Percentiles rank a stretch among this genome's conserved stretches.
Evolutionary conservation across 2,797 vertebrate genomes (phyloP).

Genomic region (Sylvilagus floridanus): DNA sequence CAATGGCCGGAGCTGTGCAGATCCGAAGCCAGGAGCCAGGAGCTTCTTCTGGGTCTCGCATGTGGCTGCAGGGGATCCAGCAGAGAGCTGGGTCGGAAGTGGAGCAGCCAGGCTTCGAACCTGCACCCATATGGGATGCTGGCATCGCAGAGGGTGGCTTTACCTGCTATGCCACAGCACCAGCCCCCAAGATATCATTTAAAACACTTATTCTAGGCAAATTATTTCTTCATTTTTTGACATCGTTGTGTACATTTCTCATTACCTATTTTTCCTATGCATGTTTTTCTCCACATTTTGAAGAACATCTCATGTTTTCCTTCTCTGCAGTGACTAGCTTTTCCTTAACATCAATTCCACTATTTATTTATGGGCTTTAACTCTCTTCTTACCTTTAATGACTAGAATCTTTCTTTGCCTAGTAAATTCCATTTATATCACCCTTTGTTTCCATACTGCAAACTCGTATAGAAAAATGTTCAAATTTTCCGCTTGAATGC

Average conservation of each 20-base stretch:
- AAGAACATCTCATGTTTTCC: neutral
- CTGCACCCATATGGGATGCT: too few relatives aligned
- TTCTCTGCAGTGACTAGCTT: neutral
- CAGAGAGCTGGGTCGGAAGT: too few relatives aligned
- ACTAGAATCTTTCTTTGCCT: neutral
- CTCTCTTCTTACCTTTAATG: neutral
- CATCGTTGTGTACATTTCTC: neutral
- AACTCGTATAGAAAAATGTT: neutral
- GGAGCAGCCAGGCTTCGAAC: too few relatives aligned
- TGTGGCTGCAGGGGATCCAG: too few relatives aligned
- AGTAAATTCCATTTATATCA: neutral
- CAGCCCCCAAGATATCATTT: neutral
- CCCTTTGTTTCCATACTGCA: neutral
- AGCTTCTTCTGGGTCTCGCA: too few relatives aligned
- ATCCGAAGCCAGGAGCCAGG: too few relatives aligned
- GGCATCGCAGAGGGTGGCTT: too few relatives aligned
- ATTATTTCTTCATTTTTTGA: neutral
- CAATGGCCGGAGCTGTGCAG: too few relatives aligned
- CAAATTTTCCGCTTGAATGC: neutral
- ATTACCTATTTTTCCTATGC: too few relatives aligned
- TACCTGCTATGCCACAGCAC: too few relatives aligned
- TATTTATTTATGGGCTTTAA: neutral
- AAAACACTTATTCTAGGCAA: neutral
- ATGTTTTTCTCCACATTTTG: neutral
- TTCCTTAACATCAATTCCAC: neutral